These are phyloP conservation scores for Grapholita molesta DNA, from an alignment of 1,140 invertebrate species.

Conservation along the genomic window DNA sequence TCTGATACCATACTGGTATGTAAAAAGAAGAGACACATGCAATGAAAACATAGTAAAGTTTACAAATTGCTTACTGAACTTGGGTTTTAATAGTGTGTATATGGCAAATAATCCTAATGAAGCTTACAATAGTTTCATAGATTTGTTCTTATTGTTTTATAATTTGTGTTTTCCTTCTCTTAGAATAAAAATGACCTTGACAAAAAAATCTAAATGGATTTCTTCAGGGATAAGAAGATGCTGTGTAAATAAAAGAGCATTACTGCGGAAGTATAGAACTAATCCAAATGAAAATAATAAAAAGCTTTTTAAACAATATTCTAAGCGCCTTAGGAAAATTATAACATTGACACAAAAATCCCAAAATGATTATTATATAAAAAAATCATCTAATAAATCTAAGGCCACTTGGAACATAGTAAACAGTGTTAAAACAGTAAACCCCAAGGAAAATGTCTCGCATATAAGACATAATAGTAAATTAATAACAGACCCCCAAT, in stretches of 20 bases:
- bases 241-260: background rate
- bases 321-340: background rate
- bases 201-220: constrained; percentile 6
- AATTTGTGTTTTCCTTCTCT: constrained; percentile 8
- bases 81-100: constrained; percentile 22
- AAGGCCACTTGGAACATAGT: constrained; percentile 15
- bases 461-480: too few relatives aligned
- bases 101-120: constrained; percentile 20
- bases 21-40: background rate
- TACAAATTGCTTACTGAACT: background rate
- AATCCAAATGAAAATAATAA: background rate
- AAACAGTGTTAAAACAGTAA: background rate
- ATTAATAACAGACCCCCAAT: too few relatives aligned
- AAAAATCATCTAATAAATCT: background rate
- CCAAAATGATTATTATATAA: constrained; percentile 16
- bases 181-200: background rate
- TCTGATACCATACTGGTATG: background rate
- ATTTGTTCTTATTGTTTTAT: constrained; percentile 12
- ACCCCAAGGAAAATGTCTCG: too few relatives aligned
- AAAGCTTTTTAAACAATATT: background rate
- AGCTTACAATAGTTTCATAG: background rate
- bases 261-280: constrained; percentile 1
- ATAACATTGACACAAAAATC: constrained; percentile 2
- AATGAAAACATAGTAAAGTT: background rate
- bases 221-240: background rate